A percentile compares a stretch with the other conserved stretches of the same genome.
Evolutionary conservation across 2,888 invertebrate species (phyloP).

Genomic region (Perizoma flavofasciatum): DNA sequence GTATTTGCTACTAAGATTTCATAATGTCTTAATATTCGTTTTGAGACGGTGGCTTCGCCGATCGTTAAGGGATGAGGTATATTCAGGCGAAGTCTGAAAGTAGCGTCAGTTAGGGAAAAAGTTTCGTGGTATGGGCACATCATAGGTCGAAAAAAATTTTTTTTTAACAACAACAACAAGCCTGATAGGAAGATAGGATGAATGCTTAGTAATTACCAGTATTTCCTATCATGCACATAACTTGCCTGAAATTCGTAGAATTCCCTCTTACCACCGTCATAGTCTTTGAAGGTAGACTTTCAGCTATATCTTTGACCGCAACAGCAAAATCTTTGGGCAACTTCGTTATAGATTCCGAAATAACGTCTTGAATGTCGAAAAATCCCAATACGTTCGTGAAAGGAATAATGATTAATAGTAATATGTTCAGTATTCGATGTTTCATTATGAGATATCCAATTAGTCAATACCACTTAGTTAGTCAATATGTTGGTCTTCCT

Average conservation of each 20-base stretch:
- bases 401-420: constrained; percentile 37
- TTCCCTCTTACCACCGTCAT: constrained; percentile 71
- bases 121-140: too few relatives aligned
- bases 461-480: constrained; percentile 20
- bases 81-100: too few relatives aligned
- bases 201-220: too few relatives aligned
- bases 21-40: too few relatives aligned
- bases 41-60: too few relatives aligned
- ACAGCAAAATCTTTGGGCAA: constrained; percentile 64
- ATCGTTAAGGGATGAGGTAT: too few relatives aligned
- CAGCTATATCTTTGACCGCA: constrained; percentile 74
- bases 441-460: constrained; percentile 19
- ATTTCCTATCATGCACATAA: background rate
- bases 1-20: too few relatives aligned
- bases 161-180: too few relatives aligned
- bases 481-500: constrained; percentile 25
- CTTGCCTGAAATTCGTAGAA: constrained; percentile 68
- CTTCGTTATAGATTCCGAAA: constrained; percentile 52
- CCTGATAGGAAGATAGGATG: too few relatives aligned
- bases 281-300: constrained; percentile 63
- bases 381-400: constrained; percentile 45
- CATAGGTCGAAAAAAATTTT: too few relatives aligned
- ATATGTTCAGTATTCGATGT: constrained; percentile 30
- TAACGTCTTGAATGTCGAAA: constrained; percentile 62
- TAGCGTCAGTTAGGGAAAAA: too few relatives aligned